Evolutionary conservation across 2,797 vertebrate species (phyloP).

Genomic region (Schizopygopsis malacanthus): DNA sequence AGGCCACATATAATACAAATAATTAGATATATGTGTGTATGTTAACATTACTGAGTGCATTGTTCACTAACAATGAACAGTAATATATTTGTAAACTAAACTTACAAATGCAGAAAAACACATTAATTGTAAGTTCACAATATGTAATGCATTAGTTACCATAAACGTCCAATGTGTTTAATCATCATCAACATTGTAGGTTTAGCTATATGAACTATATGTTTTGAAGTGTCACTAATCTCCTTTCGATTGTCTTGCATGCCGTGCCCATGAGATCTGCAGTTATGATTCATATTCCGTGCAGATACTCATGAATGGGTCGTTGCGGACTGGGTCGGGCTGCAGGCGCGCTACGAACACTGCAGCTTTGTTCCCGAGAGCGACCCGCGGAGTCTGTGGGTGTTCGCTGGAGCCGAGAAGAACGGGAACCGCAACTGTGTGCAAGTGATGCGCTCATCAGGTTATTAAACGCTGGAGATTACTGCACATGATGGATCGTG

Average conservation of each 20-base stretch:
- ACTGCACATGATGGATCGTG: neutral
- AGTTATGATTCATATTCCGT: too few relatives aligned
- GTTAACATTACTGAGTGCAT: neutral
- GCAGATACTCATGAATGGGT: slow-evolving; percentile 86
- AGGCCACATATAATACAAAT: too few relatives aligned
- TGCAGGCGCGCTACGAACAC: slow-evolving; percentile 90
- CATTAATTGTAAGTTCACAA: neutral
- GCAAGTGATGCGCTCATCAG: slow-evolving; percentile 82
- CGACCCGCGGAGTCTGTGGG: slow-evolving; percentile 82
- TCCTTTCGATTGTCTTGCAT: neutral
- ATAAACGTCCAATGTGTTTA: neutral
- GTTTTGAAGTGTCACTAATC: neutral
- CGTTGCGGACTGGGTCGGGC: slow-evolving; percentile 77
- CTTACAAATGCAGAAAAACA: neutral
- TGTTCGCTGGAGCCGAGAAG: slow-evolving; percentile 91
- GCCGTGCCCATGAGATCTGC: neutral
- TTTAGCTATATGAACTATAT: neutral
- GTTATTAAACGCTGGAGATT: slow-evolving; percentile 56
- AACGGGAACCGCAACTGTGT: slow-evolving; percentile 86
- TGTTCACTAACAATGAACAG: neutral
- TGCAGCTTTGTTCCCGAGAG: slow-evolving; percentile 82
- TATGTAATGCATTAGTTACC: neutral
- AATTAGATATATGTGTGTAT: neutral
- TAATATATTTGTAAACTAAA: neutral
- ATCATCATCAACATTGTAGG: neutral